phyloP scores from a whole-genome alignment of 2,113 vertebrate genomes.

The Marmota flaviventris region DNA sequence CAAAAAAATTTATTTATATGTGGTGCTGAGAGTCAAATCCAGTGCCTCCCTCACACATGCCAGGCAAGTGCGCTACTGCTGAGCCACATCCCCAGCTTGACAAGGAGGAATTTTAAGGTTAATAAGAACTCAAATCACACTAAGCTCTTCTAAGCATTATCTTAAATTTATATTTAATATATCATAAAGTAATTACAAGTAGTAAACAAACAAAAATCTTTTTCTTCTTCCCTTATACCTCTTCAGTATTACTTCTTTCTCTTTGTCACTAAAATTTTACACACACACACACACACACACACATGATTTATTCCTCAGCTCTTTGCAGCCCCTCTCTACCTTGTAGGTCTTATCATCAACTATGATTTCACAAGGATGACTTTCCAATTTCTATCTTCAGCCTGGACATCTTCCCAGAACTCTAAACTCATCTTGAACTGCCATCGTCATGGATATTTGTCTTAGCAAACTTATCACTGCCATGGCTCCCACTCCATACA shows the following conservation, averaged over 20 bases:
- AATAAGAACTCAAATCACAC: conserved; percentile 19
- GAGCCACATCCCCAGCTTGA: too few relatives aligned
- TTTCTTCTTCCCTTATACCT: neutral
- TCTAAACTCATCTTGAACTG: neutral
- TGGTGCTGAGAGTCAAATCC: too few relatives aligned
- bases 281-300: too few relatives aligned
- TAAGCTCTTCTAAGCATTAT: neutral
- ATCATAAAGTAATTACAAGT: conserved; percentile 34
- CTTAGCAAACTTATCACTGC: neutral
- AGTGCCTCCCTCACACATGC: too few relatives aligned
- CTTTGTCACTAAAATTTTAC: neutral
- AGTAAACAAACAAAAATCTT: conserved; percentile 39
- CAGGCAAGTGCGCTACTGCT: too few relatives aligned
- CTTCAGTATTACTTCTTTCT: neutral
- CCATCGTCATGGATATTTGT: neutral
- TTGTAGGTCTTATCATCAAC: neutral
- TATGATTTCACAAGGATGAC: neutral
- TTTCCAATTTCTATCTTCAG: neutral
- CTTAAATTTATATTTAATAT: conserved; percentile 29
- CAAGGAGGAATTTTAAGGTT: neutral
- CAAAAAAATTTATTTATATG: too few relatives aligned
- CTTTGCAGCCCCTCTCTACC: neutral
- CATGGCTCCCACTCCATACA: neutral
- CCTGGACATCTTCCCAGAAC: neutral
- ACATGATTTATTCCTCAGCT: neutral